A percentile compares a stretch with the other conserved stretches of the same genome.
Conservation (phyloP, 2,797 vertebrate species). For the Mormyrops boulengeri region DNA sequence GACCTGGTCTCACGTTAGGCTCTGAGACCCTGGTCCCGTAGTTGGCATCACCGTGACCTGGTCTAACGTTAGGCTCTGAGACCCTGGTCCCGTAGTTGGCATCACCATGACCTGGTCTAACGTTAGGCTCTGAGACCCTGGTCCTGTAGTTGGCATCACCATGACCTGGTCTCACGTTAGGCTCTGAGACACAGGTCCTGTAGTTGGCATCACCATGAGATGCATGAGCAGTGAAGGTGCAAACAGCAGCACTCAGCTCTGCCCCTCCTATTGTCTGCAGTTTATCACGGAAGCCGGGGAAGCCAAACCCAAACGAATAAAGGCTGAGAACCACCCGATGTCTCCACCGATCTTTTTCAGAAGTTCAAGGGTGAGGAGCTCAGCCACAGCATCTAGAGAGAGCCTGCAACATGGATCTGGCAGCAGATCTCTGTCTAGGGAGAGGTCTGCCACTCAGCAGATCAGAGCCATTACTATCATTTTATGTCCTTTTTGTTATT, state of each 20-base stretch:
- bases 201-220: not conserved
- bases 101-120: too few relatives aligned
- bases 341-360: not conserved
- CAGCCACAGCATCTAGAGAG: not conserved
- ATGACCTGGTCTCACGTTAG: not conserved
- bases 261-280: not conserved
- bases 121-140: not conserved
- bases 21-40: too few relatives aligned
- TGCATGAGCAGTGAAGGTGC: not conserved
- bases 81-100: not conserved
- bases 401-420: not conserved
- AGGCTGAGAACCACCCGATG: not conserved
- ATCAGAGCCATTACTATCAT: not conserved
- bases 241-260: not conserved
- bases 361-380: not conserved
- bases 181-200: not conserved
- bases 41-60: too few relatives aligned
- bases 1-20: not conserved
- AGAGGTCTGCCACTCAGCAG: not conserved
- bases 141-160: too few relatives aligned
- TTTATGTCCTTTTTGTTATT: not conserved
- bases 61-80: too few relatives aligned
- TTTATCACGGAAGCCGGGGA: not conserved
- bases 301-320: not conserved
- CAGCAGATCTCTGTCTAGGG: not conserved